phyloP scores from a whole-genome alignment of 2,797 vertebrate species.

The Argyrosomus regius region DNA sequence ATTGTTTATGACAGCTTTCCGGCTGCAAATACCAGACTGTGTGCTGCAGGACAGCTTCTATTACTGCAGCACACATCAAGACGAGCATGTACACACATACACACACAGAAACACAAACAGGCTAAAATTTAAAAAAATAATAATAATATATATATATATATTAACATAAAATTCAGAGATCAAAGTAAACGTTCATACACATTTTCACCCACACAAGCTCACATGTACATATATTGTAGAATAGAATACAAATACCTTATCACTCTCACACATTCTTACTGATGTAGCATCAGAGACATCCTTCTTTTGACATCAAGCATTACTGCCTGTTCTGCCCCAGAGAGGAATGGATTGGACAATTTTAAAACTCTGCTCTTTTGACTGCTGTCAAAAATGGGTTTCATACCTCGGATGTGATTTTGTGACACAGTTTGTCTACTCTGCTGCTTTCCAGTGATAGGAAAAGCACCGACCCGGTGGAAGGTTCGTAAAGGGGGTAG shows the following conservation, averaged over 20 bases:
- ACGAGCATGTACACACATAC: slow-evolving; percentile 25
- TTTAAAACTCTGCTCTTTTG: slow-evolving; percentile 37
- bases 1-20: slow-evolving; percentile 85
- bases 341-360: slow-evolving; percentile 38
- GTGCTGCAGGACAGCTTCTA: slow-evolving; percentile 79
- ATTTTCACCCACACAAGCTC: slow-evolving; percentile 64
- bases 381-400: slow-evolving; percentile 44
- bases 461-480: slow-evolving; percentile 15
- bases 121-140: neutral
- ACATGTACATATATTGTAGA: slow-evolving; percentile 48
- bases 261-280: slow-evolving; percentile 53
- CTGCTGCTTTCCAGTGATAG: slow-evolving; percentile 3
- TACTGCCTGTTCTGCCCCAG: slow-evolving; percentile 33
- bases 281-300: slow-evolving; percentile 51
- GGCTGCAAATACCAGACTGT: slow-evolving; percentile 77
- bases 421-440: slow-evolving; percentile 40
- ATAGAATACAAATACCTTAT: slow-evolving; percentile 57
- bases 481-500: neutral
- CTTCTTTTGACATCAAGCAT: slow-evolving; percentile 34
- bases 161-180: slow-evolving; percentile 56
- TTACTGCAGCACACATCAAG: slow-evolving; percentile 72
- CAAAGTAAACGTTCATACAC: slow-evolving; percentile 60
- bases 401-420: neutral
- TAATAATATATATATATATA: neutral
- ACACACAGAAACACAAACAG: slow-evolving; percentile 1